Evolutionary conservation across 1,140 invertebrate species (phyloP), one percentile per base, ranked within the genome.

Genomic region (Neodiprion pinetum): DNA sequence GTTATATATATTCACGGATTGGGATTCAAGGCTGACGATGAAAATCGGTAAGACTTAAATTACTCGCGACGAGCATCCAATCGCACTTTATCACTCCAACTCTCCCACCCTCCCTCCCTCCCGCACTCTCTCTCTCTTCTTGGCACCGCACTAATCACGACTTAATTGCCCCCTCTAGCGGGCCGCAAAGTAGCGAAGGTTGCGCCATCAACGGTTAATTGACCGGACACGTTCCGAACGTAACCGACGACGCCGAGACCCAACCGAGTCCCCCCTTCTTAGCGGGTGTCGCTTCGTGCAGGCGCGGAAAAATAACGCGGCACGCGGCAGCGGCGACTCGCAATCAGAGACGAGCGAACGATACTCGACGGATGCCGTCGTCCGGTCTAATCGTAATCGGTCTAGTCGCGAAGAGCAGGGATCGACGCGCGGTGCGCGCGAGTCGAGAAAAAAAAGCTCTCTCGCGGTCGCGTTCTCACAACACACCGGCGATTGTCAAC

Each of bases 171-270:
- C 80, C 28, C 28, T 40, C 28, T 40, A 40, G 28, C 74, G 75
- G 75, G 78, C 80, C 76, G 79, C 80, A 5, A 40, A 40, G 28
- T 78, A 77, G 79, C 77, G 77, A 81, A 81, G 77, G 75, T 79
- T 79, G 77, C 79, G 83, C 80, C 79, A 80, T 80, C 80, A 40
- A 81, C 73, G 72, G 75, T 78, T 81, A 83, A 82, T 82, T 79
- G 81, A 82, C 80, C 71, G 76, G 80, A 79, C 74, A 79, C 74
- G 80, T 76, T 78, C 79, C 28, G 28, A 40, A 5, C 28, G 1
- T 5, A 40, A 40, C 2, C 28, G 28, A 40, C 79, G 73, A 74
- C 76, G 77, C 73, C 75, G 73, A 77, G 77, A 75, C 75, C 72
- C 72, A 74, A 78, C 49, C 53, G 65, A 76, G 75, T 65, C 77